Conservation (phyloP, 2,888 invertebrate species). For the Lysandra coridon region DNA sequence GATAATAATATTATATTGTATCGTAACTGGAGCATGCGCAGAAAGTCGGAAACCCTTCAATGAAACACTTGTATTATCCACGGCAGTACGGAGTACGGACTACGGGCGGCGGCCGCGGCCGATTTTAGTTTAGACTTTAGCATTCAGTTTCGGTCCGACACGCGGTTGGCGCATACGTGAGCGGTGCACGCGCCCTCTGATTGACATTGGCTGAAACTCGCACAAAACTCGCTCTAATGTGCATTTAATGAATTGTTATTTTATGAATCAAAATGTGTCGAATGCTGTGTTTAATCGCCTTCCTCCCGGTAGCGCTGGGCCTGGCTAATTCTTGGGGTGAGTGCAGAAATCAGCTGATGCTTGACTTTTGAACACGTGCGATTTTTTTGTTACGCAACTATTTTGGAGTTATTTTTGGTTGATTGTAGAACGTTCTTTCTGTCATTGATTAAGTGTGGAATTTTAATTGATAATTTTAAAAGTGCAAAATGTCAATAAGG, state of each 20-base stretch:
- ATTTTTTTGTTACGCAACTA: conserved; percentile 67
- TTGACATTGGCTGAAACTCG: conserved; percentile 66
- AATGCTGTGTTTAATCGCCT: conserved; percentile 59
- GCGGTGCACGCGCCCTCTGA: conserved; percentile 53
- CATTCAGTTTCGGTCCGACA: conserved; percentile 64
- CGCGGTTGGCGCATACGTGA: conserved; percentile 54
- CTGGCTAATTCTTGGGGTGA: conserved; percentile 68
- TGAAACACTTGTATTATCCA: conserved; percentile 44
- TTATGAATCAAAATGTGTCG: conserved; percentile 74
- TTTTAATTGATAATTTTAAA: conserved; percentile 37
- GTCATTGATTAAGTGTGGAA: conserved; percentile 29
- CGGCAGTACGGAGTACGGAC: not conserved
- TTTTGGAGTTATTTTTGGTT: conserved; percentile 39
- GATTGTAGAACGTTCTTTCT: conserved; percentile 32
- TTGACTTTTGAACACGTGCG: conserved; percentile 62
- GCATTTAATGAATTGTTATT: conserved; percentile 59
- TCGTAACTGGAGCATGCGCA: conserved; percentile 53
- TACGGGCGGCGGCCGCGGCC: too few relatives aligned
- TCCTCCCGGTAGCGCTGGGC: conserved; percentile 55
- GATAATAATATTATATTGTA: conserved; percentile 42
- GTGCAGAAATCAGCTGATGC: conserved; percentile 70
- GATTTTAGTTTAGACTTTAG: conserved; percentile 39
- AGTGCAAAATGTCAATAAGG: conserved; percentile 62
- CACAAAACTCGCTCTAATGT: conserved; percentile 59
- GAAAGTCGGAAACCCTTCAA: conserved; percentile 56